A percentile compares a stretch with the other conserved stretches of the same genome.
Conservation (phyloP, 1,140 invertebrate genomes). For the Lasaia peninsularis region DNA sequence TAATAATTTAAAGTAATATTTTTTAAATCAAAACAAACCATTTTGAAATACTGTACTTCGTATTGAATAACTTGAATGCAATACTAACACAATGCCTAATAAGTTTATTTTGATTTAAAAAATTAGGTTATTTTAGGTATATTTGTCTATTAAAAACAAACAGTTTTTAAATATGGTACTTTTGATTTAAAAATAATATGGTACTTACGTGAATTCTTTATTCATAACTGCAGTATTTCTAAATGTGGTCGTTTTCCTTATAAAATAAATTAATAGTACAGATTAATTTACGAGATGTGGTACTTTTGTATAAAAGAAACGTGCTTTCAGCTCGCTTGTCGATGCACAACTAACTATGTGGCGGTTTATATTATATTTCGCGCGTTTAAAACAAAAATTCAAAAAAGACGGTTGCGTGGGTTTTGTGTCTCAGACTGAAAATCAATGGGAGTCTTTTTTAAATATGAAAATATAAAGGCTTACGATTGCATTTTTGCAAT, state of each 20-base stretch:
- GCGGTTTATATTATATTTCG: constrained; percentile 21
- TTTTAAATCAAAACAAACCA: constrained; percentile 20
- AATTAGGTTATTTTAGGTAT: constrained; percentile 6
- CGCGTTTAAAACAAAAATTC: constrained; percentile 19
- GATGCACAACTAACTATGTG: constrained; percentile 18
- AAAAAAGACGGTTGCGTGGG: constrained; percentile 20
- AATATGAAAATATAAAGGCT: constrained; percentile 18
- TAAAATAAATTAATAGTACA: constrained; percentile 10
- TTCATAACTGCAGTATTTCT: constrained; percentile 20
- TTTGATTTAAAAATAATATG: constrained; percentile 19
- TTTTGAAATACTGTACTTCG: constrained; percentile 21
- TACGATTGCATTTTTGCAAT: constrained; percentile 23
- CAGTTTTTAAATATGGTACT: constrained; percentile 21
- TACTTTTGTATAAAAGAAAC: constrained; percentile 10
- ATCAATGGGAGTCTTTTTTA: constrained; percentile 18
- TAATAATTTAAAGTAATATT: constrained; percentile 2
- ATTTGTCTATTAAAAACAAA: constrained; percentile 12
- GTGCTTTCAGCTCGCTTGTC: constrained; percentile 13
- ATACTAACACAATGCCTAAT: constrained; percentile 20
- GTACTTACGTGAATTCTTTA: constrained; percentile 20
- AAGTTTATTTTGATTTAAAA: constrained; percentile 21
- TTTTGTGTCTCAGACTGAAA: constrained; percentile 18
- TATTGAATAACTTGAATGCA: constrained; percentile 22
- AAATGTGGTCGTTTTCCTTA: constrained; percentile 20
- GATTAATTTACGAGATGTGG: background rate